Base-by-base conservation (phyloP, 2,113 vertebrate species). In the Myodes glareolus region DNA sequence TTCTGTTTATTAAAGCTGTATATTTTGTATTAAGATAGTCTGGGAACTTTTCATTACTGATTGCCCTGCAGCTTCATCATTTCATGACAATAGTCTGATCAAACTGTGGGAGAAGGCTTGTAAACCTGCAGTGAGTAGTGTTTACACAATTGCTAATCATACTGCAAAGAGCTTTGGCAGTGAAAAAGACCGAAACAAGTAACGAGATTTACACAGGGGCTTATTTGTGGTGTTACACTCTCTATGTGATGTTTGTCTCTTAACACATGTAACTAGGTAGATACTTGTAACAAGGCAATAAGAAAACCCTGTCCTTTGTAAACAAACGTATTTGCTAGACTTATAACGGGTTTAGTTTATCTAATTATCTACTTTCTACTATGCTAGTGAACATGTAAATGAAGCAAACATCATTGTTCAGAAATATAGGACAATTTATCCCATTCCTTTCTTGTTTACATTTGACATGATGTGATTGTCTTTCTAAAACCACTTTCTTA, bases 221-320 rank as follows among this genome's bases (percentile, higher is more conserved):
- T 92, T 92, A 72, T 86, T 39, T 91, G 45, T 77, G 23, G 10
- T 31, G 91, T 95, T 88, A 70, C 68, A 87, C 85, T 72, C 61
- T 82, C 52, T n/a, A 36, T 67, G 61, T 16, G 70, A 4, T 72
- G 88, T 91, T 84, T 94, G 19, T 70, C 55, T 86, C 82, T 89
- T 91, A 65, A 11, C 67, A 70, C 31, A 78, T 65, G 36, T 92
- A 90, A 90, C 36, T 90, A 55, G 87, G 78, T 72, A 86, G 31
- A 70, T 61, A 91, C 63, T 95, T 33, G 21, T 65, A n/a, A 58
- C 45, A 89, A 68, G 72, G 61, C 7, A 5, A 52, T 81, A 82
- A 97, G 25, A 82, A 88, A 92, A 68, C 33, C 3, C 36, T 47
- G 0, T 58, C 4, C 31, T 84, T 68, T 27, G 77, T 42, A 23